Percentiles rank a stretch among this genome's conserved stretches.
Evolutionary conservation across 2,888 invertebrate species (phyloP).

Genomic region (Reticulitermes lucifugus): DNA sequence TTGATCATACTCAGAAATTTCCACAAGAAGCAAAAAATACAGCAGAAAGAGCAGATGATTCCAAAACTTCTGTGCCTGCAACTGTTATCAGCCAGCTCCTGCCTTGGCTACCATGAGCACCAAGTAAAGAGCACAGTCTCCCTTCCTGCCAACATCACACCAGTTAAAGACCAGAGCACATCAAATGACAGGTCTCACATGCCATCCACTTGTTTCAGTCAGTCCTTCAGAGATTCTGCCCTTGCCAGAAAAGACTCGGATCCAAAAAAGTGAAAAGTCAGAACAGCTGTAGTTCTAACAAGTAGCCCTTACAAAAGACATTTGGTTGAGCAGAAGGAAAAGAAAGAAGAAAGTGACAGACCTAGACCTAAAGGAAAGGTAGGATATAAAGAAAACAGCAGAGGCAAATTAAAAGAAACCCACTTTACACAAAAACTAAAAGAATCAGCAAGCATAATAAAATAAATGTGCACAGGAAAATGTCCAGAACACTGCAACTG

Average conservation of each 20-base stretch:
- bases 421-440: neutral
- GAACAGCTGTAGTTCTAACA: neutral
- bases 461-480: neutral
- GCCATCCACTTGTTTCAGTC: neutral
- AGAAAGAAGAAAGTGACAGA: neutral
- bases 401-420: neutral
- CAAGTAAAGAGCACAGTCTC: no score
- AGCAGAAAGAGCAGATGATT: neutral
- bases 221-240: neutral
- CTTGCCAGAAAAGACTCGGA: neutral
- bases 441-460: neutral
- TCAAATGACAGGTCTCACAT: neutral
- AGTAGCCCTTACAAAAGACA: neutral
- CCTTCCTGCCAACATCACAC: no score
- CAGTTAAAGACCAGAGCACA: no score
- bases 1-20: neutral
- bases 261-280: neutral
- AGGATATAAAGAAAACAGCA: neutral
- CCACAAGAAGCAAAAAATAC: neutral
- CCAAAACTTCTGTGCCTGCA: neutral
- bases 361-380: neutral
- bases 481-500: neutral
- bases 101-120: no score
- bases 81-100: neutral
- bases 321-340: neutral